A percentile compares a stretch with the other conserved stretches of the same genome.
These are phyloP conservation scores for Piaya cayana DNA, from an alignment of 2,113 vertebrate species.

Conservation along the genomic window DNA sequence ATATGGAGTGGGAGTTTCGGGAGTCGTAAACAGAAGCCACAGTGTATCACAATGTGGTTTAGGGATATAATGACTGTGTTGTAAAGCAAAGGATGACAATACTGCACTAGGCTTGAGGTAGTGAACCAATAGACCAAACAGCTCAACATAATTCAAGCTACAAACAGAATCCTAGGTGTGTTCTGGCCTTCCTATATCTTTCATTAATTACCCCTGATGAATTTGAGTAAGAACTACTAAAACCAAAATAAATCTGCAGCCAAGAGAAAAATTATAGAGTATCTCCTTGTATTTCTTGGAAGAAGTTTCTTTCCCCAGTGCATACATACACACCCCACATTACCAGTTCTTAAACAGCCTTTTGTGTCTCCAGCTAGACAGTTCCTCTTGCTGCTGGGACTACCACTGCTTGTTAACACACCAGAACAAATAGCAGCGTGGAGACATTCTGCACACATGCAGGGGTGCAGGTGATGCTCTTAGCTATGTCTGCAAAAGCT, in stretches of 20 bases:
- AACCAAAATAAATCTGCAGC: conserved; percentile 69
- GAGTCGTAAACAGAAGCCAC: conserved; percentile 86
- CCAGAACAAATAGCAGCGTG: neutral
- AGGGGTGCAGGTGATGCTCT: neutral
- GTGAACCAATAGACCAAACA: conserved; percentile 82
- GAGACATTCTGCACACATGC: neutral
- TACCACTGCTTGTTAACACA: neutral
- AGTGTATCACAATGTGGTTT: conserved; percentile 86
- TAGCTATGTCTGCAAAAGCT: neutral
- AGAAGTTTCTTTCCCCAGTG: conserved; percentile 9
- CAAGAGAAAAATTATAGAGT: conserved; percentile 50
- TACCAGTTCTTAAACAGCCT: conserved; percentile 29
- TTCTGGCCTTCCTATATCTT: conserved; percentile 52
- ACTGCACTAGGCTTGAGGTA: conserved; percentile 77
- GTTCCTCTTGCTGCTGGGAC: neutral
- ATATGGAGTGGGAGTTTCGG: conserved; percentile 86
- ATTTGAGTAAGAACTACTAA: conserved; percentile 76
- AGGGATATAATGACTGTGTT: conserved; percentile 87
- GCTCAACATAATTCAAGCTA: conserved; percentile 77
- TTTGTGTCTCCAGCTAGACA: conserved; percentile 1
- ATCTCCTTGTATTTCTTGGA: conserved; percentile 60
- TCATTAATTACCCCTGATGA: conserved; percentile 76
- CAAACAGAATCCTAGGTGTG: conserved; percentile 61
- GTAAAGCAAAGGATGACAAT: conserved; percentile 85
- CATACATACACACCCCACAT: neutral